These are phyloP conservation scores for Eupithecia vulgata DNA, from an alignment of 2,888 invertebrate species.

Conservation along the genomic window DNA sequence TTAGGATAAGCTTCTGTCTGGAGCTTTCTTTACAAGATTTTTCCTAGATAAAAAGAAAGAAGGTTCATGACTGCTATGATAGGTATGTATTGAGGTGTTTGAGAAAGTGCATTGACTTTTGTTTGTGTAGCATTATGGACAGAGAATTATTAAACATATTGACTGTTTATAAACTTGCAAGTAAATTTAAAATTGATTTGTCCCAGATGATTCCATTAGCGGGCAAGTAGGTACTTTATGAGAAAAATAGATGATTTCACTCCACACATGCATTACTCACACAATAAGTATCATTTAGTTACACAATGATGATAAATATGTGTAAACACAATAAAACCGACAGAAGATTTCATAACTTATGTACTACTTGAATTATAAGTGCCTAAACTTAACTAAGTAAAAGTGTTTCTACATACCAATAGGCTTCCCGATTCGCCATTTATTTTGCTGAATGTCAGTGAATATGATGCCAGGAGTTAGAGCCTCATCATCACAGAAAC, in stretches of 20 bases:
- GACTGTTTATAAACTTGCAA: background rate
- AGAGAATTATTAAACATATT: background rate
- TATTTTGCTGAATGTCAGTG: constrained; percentile 90
- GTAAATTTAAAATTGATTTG: background rate
- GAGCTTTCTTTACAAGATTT: background rate
- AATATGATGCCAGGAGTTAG: constrained; percentile 89
- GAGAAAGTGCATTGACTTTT: background rate
- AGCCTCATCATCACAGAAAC: constrained; percentile 78
- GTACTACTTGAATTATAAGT: background rate
- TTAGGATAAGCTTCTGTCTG: background rate
- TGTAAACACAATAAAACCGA: constrained; percentile 2
- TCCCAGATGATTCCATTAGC: background rate
- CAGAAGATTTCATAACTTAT: constrained; percentile 20
- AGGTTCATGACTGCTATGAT: background rate
- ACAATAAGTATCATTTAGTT: background rate
- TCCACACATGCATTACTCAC: background rate
- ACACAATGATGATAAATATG: constrained; percentile 5
- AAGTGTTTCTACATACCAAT: constrained; percentile 85
- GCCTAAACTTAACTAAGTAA: constrained; percentile 6
- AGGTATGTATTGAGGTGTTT: background rate
- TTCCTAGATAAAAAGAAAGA: background rate
- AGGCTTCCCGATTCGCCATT: constrained; percentile 94
- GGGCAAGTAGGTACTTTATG: background rate
- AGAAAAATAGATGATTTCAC: constrained; percentile 1
- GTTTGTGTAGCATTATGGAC: background rate